Evolutionary conservation across 2,797 vertebrate species (phyloP).

Genomic region (Micrastur ruficollis): DNA sequence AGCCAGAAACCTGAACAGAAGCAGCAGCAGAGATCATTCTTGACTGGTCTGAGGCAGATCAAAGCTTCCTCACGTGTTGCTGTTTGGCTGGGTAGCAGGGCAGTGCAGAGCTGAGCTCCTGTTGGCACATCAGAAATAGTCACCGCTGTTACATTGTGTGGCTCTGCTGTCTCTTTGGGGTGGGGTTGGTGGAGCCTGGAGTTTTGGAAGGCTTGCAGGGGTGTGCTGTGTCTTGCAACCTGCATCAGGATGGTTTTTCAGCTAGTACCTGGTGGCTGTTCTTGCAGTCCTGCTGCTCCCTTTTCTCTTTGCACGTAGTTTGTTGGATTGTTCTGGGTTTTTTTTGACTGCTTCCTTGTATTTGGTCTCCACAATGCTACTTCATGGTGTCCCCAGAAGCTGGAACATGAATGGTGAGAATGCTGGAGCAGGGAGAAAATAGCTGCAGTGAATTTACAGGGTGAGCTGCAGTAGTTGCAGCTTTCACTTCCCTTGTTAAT

Average conservation of each 20-base stretch:
- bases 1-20: not conserved
- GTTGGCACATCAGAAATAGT: not conserved
- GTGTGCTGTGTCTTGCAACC: not conserved
- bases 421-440: not conserved
- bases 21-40: not conserved
- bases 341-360: not conserved
- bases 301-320: not conserved
- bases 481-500: not conserved
- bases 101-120: not conserved
- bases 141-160: not conserved
- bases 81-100: not conserved
- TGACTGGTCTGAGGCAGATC: not conserved
- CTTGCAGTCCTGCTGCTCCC: not conserved
- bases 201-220: not conserved
- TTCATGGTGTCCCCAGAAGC: not conserved
- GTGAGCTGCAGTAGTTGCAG: not conserved
- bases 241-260: not conserved
- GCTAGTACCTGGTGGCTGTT: rapidly evolving
- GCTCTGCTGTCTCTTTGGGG: not conserved
- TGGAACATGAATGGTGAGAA: not conserved
- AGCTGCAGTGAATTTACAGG: not conserved
- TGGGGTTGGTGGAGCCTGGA: not conserved
- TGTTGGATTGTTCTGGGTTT: not conserved
- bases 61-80: not conserved
- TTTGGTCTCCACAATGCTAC: not conserved